phyloP scores from a whole-genome alignment of 2,888 invertebrate genomes.

The Adelognathus sp. region DNA sequence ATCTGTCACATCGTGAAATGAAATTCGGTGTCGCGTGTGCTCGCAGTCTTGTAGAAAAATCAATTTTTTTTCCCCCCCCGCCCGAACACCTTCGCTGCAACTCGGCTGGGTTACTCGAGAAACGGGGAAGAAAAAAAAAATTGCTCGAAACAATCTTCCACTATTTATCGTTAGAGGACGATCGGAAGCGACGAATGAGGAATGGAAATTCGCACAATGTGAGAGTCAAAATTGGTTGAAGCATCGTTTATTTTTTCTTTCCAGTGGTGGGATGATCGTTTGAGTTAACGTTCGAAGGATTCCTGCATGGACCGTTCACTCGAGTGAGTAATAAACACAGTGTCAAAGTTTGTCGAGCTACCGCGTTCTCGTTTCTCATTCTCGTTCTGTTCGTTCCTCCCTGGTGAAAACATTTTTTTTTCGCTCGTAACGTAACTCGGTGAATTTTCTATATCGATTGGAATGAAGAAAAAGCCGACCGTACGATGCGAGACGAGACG shows the following conservation, averaged over 20 bases:
- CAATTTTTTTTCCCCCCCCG: constrained; percentile 31
- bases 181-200: neutral
- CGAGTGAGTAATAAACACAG: constrained; percentile 69
- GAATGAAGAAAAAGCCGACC: neutral
- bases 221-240: neutral
- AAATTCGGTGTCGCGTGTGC: constrained; percentile 12
- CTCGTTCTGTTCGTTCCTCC: neutral
- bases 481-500: neutral
- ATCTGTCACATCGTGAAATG: neutral
- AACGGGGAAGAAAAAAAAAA: constrained; percentile 8
- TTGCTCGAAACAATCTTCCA: neutral
- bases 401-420: neutral
- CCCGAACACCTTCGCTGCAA: no score
- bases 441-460: neutral
- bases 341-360: neutral
- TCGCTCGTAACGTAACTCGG: neutral
- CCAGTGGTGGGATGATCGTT: constrained; percentile 70
- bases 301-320: constrained; percentile 75
- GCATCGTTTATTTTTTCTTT: constrained; percentile 48
- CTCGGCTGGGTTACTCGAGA: constrained; percentile 10
- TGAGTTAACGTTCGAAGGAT: constrained; percentile 66
- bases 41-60: constrained; percentile 26
- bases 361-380: neutral
- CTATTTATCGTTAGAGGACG: no score
- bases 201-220: neutral